Percentiles rank a stretch among this genome's conserved stretches.
Conservation (phyloP, 2,797 vertebrate genomes). For the Halcyon smyrnensis region DNA sequence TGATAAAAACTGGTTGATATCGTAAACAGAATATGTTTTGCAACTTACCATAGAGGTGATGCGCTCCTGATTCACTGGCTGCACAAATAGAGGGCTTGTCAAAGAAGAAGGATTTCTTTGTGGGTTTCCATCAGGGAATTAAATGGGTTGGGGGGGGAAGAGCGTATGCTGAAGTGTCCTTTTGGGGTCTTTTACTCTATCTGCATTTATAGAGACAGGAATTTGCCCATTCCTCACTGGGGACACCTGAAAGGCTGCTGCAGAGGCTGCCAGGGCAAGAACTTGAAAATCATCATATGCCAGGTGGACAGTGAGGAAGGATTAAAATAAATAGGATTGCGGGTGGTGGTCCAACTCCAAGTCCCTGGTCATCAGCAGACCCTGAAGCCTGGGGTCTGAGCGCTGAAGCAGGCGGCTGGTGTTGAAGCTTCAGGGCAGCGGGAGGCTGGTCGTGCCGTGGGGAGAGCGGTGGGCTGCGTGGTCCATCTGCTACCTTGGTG, state of each 20-base stretch:
- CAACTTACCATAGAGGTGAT: neutral
- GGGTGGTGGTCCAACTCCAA: neutral
- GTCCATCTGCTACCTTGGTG: rapidly evolving
- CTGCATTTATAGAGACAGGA: neutral
- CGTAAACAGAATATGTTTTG: slow-evolving; percentile 22
- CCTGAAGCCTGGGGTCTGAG: neutral
- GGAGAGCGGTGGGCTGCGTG: rapidly evolving
- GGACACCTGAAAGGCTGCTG: neutral
- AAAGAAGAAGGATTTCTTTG: neutral
- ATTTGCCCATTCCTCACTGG: rapidly evolving
- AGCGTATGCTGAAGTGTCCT: rapidly evolving
- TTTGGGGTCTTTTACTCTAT: neutral
- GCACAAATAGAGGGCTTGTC: neutral
- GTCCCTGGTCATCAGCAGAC: rapidly evolving
- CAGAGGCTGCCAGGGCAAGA: neutral
- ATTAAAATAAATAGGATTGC: neutral
- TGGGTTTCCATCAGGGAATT: neutral
- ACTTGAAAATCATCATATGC: neutral
- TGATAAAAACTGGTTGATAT: neutral
- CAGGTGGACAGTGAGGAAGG: neutral
- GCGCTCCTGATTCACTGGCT: neutral
- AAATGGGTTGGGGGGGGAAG: neutral
- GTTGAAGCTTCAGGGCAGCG: neutral
- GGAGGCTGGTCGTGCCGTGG: neutral
- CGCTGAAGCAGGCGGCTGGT: rapidly evolving